phyloP scores from a whole-genome alignment of 2,113 vertebrate genomes.

The Megaptera novaeangliae region DNA sequence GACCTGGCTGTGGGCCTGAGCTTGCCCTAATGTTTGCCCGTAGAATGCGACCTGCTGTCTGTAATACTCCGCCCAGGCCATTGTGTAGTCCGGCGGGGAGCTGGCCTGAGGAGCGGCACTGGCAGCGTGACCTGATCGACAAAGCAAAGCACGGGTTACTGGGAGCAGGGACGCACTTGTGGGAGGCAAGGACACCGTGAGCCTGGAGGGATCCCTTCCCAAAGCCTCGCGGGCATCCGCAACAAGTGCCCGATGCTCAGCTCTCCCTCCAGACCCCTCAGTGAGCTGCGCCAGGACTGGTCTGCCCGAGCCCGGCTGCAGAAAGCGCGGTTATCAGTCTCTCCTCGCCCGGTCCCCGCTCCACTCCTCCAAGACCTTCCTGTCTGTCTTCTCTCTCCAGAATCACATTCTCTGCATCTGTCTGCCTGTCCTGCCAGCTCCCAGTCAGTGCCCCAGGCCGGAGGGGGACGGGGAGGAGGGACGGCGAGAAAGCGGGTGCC shows the following conservation, averaged over 20 bases:
- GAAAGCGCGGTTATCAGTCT: accelerated
- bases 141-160: background rate
- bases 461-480: background rate
- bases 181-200: accelerated
- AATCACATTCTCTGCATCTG: accelerated
- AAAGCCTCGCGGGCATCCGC: background rate
- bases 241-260: accelerated
- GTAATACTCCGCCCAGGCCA: slow-evolving; percentile 98
- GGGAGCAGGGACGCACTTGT: accelerated
- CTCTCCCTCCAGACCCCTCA: too few species aligned
- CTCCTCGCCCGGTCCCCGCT: accelerated
- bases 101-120: slow-evolving; percentile 92
- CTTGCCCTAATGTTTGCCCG: slow-evolving; percentile 93
- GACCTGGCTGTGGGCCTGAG: slow-evolving; percentile 95
- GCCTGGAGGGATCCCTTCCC: background rate
- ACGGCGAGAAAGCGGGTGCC: background rate
- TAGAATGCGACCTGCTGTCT: slow-evolving; percentile 96
- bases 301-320: background rate
- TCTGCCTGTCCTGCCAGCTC: background rate
- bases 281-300: background rate
- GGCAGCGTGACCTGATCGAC: slow-evolving; percentile 88
- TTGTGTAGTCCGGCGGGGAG: slow-evolving; percentile 93
- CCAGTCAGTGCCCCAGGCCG: background rate
- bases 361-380: background rate
- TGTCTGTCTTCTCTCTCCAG: background rate